Evolutionary conservation across 2,888 invertebrate genomes (phyloP), one percentile per base, ranked within the genome.

Genomic region (Sinotaia quadrata): DNA sequence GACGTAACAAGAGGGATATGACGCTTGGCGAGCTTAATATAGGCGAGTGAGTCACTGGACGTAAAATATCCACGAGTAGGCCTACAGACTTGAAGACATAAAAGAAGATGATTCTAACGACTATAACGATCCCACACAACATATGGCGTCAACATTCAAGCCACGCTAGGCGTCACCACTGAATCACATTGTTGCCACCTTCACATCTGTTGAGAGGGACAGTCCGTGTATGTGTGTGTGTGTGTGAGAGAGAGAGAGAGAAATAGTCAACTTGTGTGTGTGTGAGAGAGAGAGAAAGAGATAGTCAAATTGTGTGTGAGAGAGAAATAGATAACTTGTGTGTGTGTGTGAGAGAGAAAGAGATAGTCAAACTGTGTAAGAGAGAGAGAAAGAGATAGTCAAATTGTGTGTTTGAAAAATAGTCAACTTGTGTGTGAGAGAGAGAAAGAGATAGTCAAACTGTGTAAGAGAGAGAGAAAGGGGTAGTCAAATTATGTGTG

Each of bases 301-400:
- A n/a, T n/a, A n/a, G n/a, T n/a, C n/a, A n/a, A n/a, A n/a, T n/a
- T n/a, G n/a, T n/a, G n/a, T n/a, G n/a, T n/a, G n/a, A n/a, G n/a
- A n/a, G n/a, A n/a, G n/a, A n/a, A n/a, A n/a, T n/a, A n/a, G n/a
- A n/a, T n/a, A n/a, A n/a, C n/a, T n/a, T n/a, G n/a, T n/a, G n/a
- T n/a, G n/a, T n/a, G n/a, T n/a, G n/a, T n/a, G n/a, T n/a, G n/a
- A 12, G 4, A 29, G 10, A 54, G 29, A 12, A 4, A 27, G 18
- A 27, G 8, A 24, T 15, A n/a, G 21, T 12, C 8, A 8, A 51
- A 51, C 10, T n/a, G 8, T 51, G 57, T 27, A 29, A 59, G 41
- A 59, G 59, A 59, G 59, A 59, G 59, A 59, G 59, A 41, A 44
- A 41, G 59, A 58, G 58, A 58, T 33, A 58, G 58, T 36, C 36